phyloP scores from a whole-genome alignment of 1,140 invertebrate species.

The Drosophila jambulina region DNA sequence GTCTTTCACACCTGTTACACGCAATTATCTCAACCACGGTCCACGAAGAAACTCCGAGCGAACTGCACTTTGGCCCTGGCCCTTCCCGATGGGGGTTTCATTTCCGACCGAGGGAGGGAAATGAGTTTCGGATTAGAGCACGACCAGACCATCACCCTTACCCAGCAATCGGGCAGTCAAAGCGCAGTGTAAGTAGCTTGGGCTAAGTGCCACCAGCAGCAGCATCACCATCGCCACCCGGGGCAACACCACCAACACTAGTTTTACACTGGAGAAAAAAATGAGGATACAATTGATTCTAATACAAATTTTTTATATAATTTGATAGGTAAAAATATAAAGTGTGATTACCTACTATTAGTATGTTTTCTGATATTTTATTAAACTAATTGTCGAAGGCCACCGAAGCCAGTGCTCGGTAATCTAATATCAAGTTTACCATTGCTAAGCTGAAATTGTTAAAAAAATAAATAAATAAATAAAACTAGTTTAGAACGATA shows the following conservation, averaged over 20 bases:
- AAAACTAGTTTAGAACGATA: too few relatives aligned
- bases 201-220: conserved; percentile 66
- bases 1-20: conserved; percentile 84
- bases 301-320: too few relatives aligned
- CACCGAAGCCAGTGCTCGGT: too few relatives aligned
- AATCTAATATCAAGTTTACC: too few relatives aligned
- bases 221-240: conserved; percentile 26
- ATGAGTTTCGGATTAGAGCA: conserved; percentile 82
- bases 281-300: neutral
- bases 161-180: conserved; percentile 47
- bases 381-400: too few relatives aligned
- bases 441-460: too few relatives aligned
- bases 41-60: conserved; percentile 65
- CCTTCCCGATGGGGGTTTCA: conserved; percentile 60
- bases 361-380: too few relatives aligned
- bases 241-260: conserved; percentile 8
- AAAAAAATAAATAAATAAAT: too few relatives aligned
- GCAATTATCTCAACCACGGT: conserved; percentile 73
- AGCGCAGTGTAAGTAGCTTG: conserved; percentile 75
- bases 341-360: too few relatives aligned
- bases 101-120: conserved; percentile 72
- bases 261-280: neutral
- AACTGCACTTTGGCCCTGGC: conserved; percentile 54
- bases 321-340: too few relatives aligned
- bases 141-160: conserved; percentile 26